These are phyloP conservation scores for Drosophila tanythrix DNA, from an alignment of 2,888 invertebrate genomes.

Conservation along the genomic window DNA sequence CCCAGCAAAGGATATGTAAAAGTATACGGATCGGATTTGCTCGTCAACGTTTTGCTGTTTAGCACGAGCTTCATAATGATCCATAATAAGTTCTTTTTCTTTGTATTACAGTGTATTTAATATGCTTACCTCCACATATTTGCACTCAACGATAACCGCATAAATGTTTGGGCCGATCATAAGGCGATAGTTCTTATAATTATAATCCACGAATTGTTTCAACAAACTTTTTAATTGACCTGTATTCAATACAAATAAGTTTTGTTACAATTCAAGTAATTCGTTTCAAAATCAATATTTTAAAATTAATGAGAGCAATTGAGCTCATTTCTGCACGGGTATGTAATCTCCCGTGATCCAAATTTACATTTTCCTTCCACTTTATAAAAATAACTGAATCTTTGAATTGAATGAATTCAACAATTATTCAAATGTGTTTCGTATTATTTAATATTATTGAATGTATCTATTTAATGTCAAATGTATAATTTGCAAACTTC, in stretches of 20 bases:
- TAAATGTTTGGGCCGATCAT: conserved; percentile 56
- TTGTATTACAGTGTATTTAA: not conserved
- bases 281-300: not conserved
- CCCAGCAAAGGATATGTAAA: conserved; percentile 85
- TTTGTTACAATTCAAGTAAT: not conserved
- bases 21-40: conserved; percentile 84
- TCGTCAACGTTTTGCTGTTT: conserved; percentile 83
- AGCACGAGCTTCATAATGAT: conserved; percentile 56
- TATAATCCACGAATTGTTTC: conserved; percentile 35
- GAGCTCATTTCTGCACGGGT: too few relatives aligned
- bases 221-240: conserved; percentile 40
- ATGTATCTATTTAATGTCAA: not conserved
- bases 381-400: not conserved
- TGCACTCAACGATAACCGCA: conserved; percentile 47
- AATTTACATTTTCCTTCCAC: not conserved
- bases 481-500: not conserved
- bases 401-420: not conserved
- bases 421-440: not conserved
- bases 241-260: conserved; percentile 12
- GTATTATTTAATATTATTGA: not conserved
- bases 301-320: too few relatives aligned
- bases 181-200: conserved; percentile 47
- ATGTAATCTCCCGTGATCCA: too few relatives aligned
- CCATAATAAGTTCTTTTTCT: not conserved
- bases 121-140: conserved; percentile 56